Evolutionary conservation across 1,140 invertebrate genomes (phyloP), one percentile per base, ranked within the genome.

Genomic region (Saccostrea echinata): DNA sequence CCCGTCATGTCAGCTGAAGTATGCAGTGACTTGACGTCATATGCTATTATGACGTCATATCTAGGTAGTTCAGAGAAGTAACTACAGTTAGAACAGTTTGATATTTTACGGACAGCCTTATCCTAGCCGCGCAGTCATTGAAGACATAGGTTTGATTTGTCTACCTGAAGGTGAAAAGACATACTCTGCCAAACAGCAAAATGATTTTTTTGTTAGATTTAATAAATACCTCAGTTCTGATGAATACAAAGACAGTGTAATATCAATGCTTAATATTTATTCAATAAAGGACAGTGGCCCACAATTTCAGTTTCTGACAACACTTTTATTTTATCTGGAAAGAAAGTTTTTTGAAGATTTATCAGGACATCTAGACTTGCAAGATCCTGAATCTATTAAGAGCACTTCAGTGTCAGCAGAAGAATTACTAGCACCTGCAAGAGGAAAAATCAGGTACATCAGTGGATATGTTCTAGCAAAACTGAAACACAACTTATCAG

Each of bases 121-220:
- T n/a, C n/a, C n/a, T n/a, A n/a, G n/a, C n/a, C n/a, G n/a, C n/a
- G n/a, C n/a, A 76, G n/a, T 86, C n/a, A 86, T 76, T 76, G 64
- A 86, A 52, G 84, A 86, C 51, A 86, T 86, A n/a, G 84, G 64
- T 18, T n/a, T 76, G 64, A 86, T 27, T 0, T 68, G 84, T 80
- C 51, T 76, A 51, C 84, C 84, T 24, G 64, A 86, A 85, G 84
- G 35, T 43, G 51, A 21, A n/a, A 68, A 30, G 61, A 64, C 57
- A 64, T 86, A 24, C 64, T 24, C 68, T n/a, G n/a, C 33, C 24
- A 52, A 86, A 53, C 64, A 76, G 16, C 33, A 30, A 80, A 30
- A 76, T 35, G 64, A 86, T 27, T 86, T 86, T 86, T 86, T 86
- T 86, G 61, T 86, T 13, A 76, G 64, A 51, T 86, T 86, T 86